Evolutionary conservation across 1,140 invertebrate species (phyloP), one percentile per base, ranked within the genome.

Genomic region (Teleopsis dalmanni): DNA sequence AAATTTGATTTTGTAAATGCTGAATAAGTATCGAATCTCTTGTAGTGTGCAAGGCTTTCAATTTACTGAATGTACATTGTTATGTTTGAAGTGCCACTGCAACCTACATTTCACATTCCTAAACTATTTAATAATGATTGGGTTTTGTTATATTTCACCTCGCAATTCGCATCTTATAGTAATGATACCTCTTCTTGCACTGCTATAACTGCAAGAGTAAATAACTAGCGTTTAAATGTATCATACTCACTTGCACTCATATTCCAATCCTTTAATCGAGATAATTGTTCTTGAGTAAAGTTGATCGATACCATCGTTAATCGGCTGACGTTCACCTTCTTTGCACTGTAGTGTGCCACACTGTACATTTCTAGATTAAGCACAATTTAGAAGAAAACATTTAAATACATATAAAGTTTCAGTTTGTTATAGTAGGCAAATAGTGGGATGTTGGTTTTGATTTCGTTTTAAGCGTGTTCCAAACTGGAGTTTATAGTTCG

Each of bases 341-440:
- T 92, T 85, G 71, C 92, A 97, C 62, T 95, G 91, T 46, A 95
- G 75, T 1, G 91, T 85, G 3, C 91, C 91, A 65, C 91, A 95
- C 51, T 79, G 79, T 5, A 94, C 84, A 66, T 95, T 91, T 64
- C 88, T 91, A 62, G 16, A 38, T 23, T 23, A 45, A 61, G 9
- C 14, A 46, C 36, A 47, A 27, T 22, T 41, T 22, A 38, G 27
- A 26, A 35, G 14, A 19, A 47, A 47, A 52, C 31, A 36, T 27
- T 22, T 13, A 25, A 21, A 37, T 21, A 10, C 18, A 4, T 4
- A 37, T 14, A 36, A 7, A 45, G 22, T 23, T 23, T 11, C 29
- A 22, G 3, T 33, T 27, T 11, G 11, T 37, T 36, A 18, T 37
- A 11, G 35, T 26, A 34, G 25, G 16, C 19, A 22, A 31, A 26